Evolutionary conservation across 2,113 vertebrate genomes (phyloP), one percentile per base, ranked within the genome.

Genomic region (Eretmochelys imbricata): DNA sequence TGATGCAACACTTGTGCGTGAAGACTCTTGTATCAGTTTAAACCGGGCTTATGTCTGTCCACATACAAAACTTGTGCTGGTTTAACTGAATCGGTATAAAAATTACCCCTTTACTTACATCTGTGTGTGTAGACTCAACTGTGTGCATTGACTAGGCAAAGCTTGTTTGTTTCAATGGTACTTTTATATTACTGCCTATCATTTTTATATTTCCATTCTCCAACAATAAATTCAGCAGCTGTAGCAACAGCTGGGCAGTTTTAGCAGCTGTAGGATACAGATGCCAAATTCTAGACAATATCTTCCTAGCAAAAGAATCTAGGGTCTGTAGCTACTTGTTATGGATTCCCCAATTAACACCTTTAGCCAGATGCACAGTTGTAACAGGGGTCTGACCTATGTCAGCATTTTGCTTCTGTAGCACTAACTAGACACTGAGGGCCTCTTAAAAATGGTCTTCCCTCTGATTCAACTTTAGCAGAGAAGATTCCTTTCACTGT

Each of bases 161-260:
- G 80, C 14, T 82, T 91, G 8, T 0, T 86, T 89, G 49, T 72
- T 96, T 91, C 84, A 87, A 90, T 89, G 10, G 72, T 86, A 72
- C 90, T 51, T 87, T 92, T 95, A 91, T 92, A 93, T 87, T 89
- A 82, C 0, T 3, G n/a, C 69, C 91, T 80, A 54, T 51, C 53
- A 17, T 24, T 82, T 78, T 92, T 80, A 57, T 48, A 91, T 46
- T 91, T 87, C 85, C 46, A 83, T n/a, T 57, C 42, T 84, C 55
- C 59, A 80, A 1, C 27, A 59, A 72, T 19, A 84, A 62, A 88
- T 75, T 87, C 53, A 93, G 50, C 95, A 96, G 96, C 88, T 92
- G 93, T 75, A 92, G 83, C 76, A 96, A 95, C 96, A 97, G 93
- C 91, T 95, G 94, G 81, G 46, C 72, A 85, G n/a, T 65, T 84